Base-by-base conservation (phyloP, 1,140 invertebrate genomes). In the Diachasmimorpha longicaudata region DNA sequence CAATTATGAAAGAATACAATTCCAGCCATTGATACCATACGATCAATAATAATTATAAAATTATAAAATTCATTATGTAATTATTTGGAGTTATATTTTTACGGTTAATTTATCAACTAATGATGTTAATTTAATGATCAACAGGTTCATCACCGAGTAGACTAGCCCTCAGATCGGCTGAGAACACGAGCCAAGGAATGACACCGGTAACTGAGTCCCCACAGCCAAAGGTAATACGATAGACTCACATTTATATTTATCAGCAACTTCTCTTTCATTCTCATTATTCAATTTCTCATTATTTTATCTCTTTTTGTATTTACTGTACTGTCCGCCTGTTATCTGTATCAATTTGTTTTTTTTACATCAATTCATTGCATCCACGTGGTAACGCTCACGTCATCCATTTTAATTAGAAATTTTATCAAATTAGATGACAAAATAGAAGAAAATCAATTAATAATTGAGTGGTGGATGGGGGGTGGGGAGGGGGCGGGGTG, bases 201-300 rank as follows among this genome's bases (percentile, higher is more conserved):
- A 81, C 88, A 71, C 85, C 85, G 84, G 81, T 90, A 82, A 63
- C 90, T 82, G 81, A 86, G 82, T 79, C 90, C 86, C 75, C 89
- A 81, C 79, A 91, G 86, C 81, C 90, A 89, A 92, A 92, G 90
- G 91, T 92, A 91, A 76, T 66, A 21, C 10, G 19, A 63, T 23
- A 63, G 58, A 25, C 23, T 14, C n/a, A 52, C 44, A 66, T 63
- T 13, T 71, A 25, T 55, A 21, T 75, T 31, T 52, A 63, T 46
- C 74, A 16, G 58, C 42, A 19, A 70, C 67, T 70, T 70, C 66
- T 23, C 19, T 68, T 13, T 75, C 44, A 39, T 73, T 66, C 23
- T 66, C 70, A 39, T 46, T 74, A 63, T 74, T 63, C n/a, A 16
- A 23, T 31, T 75, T 70, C 48, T 70, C 14, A 58, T 76, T 37